Evolutionary conservation across 2,113 vertebrate genomes (phyloP).

Genomic region (Lepus timidus): DNA sequence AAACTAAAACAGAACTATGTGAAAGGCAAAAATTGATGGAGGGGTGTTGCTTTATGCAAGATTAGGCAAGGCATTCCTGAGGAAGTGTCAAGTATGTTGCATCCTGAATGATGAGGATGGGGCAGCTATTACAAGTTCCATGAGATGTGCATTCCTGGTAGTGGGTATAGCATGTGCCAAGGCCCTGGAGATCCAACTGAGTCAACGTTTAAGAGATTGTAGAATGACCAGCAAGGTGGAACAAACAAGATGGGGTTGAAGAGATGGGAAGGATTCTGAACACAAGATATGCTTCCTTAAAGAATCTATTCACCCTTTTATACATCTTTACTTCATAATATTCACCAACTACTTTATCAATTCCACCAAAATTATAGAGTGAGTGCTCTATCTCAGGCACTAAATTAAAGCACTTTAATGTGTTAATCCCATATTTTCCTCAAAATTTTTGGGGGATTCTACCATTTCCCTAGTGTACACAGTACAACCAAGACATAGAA

Average conservation of each 20-base stretch:
- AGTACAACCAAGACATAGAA: not conserved
- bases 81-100: not conserved
- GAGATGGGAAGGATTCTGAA: not conserved
- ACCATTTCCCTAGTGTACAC: not conserved
- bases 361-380: not conserved
- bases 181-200: not conserved
- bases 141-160: not conserved
- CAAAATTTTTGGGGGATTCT: not conserved
- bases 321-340: not conserved
- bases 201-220: not conserved
- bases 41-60: not conserved
- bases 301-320: not conserved
- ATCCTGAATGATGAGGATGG: not conserved
- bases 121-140: not conserved
- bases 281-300: not conserved
- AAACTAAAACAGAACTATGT: not conserved
- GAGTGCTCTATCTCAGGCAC: not conserved
- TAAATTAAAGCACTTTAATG: constrained; percentile 23
- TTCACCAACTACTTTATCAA: not conserved
- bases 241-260: not conserved
- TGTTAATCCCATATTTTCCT: not conserved
- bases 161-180: not conserved
- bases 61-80: not conserved
- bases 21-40: not conserved
- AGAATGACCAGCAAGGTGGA: not conserved